Conservation (phyloP, 1,140 invertebrate genomes). For the Drosophila parvula region DNA sequence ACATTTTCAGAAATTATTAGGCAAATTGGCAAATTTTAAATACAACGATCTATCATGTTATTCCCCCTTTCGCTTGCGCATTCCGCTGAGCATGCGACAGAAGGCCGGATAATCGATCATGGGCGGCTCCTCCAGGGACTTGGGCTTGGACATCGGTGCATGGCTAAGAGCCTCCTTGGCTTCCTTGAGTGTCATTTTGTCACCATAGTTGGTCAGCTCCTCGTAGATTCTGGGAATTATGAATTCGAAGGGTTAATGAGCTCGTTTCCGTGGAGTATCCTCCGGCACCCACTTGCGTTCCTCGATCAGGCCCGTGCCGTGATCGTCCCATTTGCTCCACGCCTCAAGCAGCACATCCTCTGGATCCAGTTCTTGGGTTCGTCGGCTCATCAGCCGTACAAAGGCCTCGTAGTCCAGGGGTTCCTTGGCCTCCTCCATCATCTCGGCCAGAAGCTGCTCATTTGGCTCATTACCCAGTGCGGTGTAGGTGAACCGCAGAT, state of each 20-base stretch:
- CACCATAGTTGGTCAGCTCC: conserved; percentile 87
- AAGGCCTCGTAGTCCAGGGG: conserved; percentile 87
- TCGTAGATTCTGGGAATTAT: conserved; percentile 85
- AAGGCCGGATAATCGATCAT: conserved; percentile 87
- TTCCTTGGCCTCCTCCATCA: conserved; percentile 86
- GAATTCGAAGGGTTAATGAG: neutral
- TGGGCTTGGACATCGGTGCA: conserved; percentile 85
- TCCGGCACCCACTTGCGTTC: conserved; percentile 85
- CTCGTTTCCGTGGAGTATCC: neutral
- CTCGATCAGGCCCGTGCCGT: conserved; percentile 86
- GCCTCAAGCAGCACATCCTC: conserved; percentile 86
- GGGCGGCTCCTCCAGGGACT: conserved; percentile 81
- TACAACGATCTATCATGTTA: neutral
- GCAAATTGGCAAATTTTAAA: neutral
- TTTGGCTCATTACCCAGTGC: conserved; percentile 86
- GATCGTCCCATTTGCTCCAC: conserved; percentile 87
- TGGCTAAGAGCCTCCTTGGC: conserved; percentile 87
- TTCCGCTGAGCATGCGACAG: conserved; percentile 86
- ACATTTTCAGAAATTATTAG: neutral
- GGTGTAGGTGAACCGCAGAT: conserved; percentile 86
- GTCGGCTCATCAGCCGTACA: conserved; percentile 86
- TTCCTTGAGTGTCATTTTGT: conserved; percentile 86
- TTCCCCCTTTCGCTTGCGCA: conserved; percentile 84
- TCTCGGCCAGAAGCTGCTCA: conserved; percentile 85
- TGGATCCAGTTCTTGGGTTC: conserved; percentile 86